A percentile compares a stretch with the other conserved stretches of the same genome.
Conservation (phyloP, 2,113 vertebrate species). For the Peromyscus leucopus region DNA sequence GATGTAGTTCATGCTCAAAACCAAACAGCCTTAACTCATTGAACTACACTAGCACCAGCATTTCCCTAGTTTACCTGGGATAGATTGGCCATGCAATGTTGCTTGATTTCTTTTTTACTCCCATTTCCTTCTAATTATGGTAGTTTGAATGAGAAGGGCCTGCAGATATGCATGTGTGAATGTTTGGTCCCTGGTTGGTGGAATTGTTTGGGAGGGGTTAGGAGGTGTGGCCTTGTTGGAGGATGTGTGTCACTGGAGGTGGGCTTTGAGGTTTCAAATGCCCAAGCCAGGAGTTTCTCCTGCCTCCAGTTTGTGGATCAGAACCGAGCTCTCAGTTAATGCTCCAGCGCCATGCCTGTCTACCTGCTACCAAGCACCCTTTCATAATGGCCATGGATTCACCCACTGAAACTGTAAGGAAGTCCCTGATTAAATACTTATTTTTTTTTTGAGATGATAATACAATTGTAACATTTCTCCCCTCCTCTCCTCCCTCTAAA, state of each 20-base stretch:
- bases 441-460: not conserved
- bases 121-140: not conserved
- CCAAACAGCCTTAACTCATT: not conserved
- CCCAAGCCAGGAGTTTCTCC: not conserved
- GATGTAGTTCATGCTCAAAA: not conserved
- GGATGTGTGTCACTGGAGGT: not conserved
- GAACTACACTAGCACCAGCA: rapidly evolving
- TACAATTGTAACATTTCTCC: not conserved
- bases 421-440: not conserved
- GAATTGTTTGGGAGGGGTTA: not conserved
- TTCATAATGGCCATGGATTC: not conserved
- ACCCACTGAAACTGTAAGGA: not conserved
- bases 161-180: not conserved
- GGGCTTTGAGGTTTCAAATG: not conserved
- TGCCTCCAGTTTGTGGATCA: not conserved
- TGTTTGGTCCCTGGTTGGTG: not conserved
- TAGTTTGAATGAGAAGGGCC: not conserved
- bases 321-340: not conserved
- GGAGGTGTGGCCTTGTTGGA: not conserved
- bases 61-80: not conserved
- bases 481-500: not conserved
- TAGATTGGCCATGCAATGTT: not conserved
- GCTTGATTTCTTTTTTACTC: not conserved
- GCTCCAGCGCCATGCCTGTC: not conserved
- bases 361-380: not conserved